Percentiles rank a stretch among this genome's conserved stretches.
phyloP scores from a whole-genome alignment of 92 coral and sea anemone genomes.

The Porites lobata region DNA sequence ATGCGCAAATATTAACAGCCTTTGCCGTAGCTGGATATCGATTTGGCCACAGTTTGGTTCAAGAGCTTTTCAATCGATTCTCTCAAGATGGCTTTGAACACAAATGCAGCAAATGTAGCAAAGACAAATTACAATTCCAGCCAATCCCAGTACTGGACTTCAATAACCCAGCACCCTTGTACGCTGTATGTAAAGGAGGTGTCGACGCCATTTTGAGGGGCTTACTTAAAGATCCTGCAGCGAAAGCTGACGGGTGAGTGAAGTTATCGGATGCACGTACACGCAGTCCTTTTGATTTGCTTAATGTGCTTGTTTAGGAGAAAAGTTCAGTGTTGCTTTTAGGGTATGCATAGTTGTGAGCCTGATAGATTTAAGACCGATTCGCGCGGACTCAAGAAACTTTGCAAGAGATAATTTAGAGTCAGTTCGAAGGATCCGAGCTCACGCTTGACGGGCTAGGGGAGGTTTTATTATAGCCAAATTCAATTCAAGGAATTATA shows the following conservation, averaged over 20 bases:
- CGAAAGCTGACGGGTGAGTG: slow-evolving; percentile 55
- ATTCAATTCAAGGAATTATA: too few species aligned
- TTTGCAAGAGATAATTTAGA: too few species aligned
- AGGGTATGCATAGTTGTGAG: too few species aligned
- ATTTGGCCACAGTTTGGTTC: slow-evolving; percentile 73
- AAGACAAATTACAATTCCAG: slow-evolving; percentile 14
- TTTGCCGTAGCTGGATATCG: slow-evolving; percentile 81
- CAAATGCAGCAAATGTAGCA: slow-evolving; percentile 24
- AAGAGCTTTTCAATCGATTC: slow-evolving; percentile 47
- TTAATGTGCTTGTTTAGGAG: too few species aligned
- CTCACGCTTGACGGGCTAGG: too few species aligned
- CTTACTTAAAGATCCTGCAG: slow-evolving; percentile 34
- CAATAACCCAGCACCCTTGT: slow-evolving; percentile 53
- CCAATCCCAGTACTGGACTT: slow-evolving; percentile 55
- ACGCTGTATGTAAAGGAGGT: slow-evolving; percentile 49
- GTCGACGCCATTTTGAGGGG: slow-evolving; percentile 65
- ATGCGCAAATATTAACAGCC: slow-evolving; percentile 58
- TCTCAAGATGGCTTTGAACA: slow-evolving; percentile 34
- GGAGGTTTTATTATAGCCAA: too few species aligned
- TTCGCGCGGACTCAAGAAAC: too few species aligned
- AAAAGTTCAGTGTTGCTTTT: too few species aligned
- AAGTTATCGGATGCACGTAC: too few species aligned
- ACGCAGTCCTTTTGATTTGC: too few species aligned
- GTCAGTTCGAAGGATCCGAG: too few species aligned
- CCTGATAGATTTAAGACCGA: too few species aligned